A percentile compares a stretch with the other conserved stretches of the same genome.
phyloP scores from a whole-genome alignment of 2,113 vertebrate genomes.

The Macroglossus sobrinus region DNA sequence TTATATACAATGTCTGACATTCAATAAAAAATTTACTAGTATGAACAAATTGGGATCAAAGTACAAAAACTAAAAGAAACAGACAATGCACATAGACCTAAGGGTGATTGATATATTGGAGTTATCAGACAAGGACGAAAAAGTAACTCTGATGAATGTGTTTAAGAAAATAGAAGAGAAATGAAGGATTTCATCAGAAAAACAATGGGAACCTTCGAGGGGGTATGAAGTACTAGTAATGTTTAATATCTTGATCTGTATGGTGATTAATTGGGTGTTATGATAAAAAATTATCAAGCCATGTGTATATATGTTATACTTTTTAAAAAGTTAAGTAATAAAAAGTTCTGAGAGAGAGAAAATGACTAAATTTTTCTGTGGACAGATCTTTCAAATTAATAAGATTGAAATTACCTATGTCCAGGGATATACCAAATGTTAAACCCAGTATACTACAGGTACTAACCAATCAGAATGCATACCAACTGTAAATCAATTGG shows the following conservation, averaged over 20 bases:
- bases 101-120: background rate
- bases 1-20: background rate
- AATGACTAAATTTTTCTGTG: background rate
- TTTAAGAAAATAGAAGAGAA: background rate
- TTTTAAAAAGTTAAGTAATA: background rate
- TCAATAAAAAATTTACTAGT: background rate
- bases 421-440: background rate
- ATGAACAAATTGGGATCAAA: background rate
- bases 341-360: background rate
- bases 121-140: background rate
- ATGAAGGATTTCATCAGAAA: background rate
- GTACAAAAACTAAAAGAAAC: background rate
- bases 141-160: background rate
- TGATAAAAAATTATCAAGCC: background rate
- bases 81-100: background rate
- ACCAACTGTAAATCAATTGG: background rate
- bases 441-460: background rate
- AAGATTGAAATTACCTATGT: background rate
- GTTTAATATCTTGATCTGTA: background rate
- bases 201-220: background rate
- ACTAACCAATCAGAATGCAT: background rate
- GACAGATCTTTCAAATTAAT: background rate
- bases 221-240: background rate
- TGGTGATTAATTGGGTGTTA: background rate
- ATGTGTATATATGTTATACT: background rate